phyloP scores from a whole-genome alignment of 2,888 invertebrate species.

The Netelia inedita region DNA sequence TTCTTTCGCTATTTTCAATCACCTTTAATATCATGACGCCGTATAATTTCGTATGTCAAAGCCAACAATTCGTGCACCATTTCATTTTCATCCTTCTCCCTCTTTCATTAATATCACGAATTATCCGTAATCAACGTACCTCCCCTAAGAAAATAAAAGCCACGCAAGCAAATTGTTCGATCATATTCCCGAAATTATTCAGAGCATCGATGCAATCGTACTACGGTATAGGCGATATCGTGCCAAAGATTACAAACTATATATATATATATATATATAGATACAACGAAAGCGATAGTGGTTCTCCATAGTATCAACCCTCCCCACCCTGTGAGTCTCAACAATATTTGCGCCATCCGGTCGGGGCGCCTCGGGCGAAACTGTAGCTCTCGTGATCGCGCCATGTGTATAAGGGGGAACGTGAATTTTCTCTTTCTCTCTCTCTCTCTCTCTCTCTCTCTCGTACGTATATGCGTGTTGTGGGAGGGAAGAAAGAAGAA shows the following conservation, averaged over 20 bases:
- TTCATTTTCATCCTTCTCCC: no score
- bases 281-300: background rate
- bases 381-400: slow-evolving; percentile 10
- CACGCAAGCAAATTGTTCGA: background rate
- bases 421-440: no score
- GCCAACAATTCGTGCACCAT: no score
- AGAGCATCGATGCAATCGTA: slow-evolving; percentile 6
- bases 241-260: background rate
- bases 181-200: slow-evolving; percentile 5
- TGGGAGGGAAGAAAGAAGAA: slow-evolving; percentile 5
- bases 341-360: slow-evolving; percentile 35
- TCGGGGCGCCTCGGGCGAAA: slow-evolving; percentile 33
- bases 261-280: background rate
- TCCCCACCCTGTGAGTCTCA: slow-evolving; percentile 2
- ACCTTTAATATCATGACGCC: no score
- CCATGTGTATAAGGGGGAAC: slow-evolving; percentile 10
- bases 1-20: no score
- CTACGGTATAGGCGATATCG: background rate
- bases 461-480: background rate
- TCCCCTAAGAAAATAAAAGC: background rate
- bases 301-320: slow-evolving; percentile 1
- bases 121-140: no score
- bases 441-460: no score
- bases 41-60: no score
- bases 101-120: no score